Conservation (phyloP, 2,113 vertebrate species). For the Verasper variegatus region DNA sequence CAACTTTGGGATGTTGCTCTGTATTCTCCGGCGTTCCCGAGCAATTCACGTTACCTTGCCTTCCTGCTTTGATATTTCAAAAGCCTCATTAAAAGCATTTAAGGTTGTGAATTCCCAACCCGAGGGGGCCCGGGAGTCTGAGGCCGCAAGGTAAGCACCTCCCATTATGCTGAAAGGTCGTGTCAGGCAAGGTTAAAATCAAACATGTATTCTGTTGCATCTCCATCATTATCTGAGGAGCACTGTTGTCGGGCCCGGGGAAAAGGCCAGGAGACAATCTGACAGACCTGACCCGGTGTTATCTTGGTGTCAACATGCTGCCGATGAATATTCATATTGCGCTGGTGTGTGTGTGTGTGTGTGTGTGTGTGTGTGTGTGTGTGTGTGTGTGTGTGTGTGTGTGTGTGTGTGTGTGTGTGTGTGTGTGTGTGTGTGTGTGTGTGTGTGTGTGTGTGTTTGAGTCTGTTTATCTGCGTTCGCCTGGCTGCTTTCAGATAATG, state of each 20-base stretch:
- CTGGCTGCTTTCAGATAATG: constrained; percentile 48
- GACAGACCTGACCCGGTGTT: constrained; percentile 63
- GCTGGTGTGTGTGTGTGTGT: neutral
- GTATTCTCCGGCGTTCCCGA: constrained; percentile 20
- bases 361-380: too few species aligned
- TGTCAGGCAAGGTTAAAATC: constrained; percentile 64
- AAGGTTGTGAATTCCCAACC: constrained; percentile 40
- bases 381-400: neutral
- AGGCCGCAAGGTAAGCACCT: constrained; percentile 48
- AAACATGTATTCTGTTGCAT: constrained; percentile 45
- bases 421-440: too few species aligned
- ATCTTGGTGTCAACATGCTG: constrained; percentile 54
- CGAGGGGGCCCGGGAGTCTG: neutral
- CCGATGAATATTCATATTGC: constrained; percentile 75
- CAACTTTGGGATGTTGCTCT: constrained; percentile 15
- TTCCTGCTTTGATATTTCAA: constrained; percentile 53
- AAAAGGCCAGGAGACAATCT: constrained; percentile 67
- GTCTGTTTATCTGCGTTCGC: constrained; percentile 28
- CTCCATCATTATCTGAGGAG: constrained; percentile 52
- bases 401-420: neutral
- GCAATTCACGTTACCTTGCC: constrained; percentile 12
- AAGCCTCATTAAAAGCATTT: constrained; percentile 63
- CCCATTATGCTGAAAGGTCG: constrained; percentile 62
- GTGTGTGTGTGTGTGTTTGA: neutral
- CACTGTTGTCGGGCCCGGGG: constrained; percentile 22